These are phyloP conservation scores for Zonitis immaculata DNA, from an alignment of 2,888 invertebrate genomes.

Conservation along the genomic window DNA sequence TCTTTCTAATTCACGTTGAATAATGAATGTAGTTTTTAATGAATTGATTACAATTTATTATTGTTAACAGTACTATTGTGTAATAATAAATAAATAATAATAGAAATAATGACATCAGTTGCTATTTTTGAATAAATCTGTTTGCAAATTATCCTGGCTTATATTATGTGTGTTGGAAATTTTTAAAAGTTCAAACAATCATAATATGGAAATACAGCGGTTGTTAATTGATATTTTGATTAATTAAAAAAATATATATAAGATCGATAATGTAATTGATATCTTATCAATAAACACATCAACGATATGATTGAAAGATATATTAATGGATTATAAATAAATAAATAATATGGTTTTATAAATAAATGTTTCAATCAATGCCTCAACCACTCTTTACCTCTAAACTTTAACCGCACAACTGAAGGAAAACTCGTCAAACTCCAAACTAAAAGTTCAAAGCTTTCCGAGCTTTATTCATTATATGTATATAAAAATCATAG, in stretches of 20 bases:
- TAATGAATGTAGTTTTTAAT: neutral
- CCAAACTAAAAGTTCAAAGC: neutral
- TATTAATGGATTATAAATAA: no score
- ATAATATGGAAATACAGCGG: no score
- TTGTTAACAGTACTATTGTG: neutral
- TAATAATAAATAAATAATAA: neutral
- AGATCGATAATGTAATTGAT: neutral
- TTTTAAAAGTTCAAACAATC: no score
- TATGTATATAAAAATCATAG: no score
- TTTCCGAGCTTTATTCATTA: no score
- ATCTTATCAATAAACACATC: neutral
- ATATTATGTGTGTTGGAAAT: neutral
- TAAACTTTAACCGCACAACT: neutral
- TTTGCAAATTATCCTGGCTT: neutral
- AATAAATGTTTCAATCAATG: no score
- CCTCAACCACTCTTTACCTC: neutral
- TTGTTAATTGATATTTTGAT: neutral
- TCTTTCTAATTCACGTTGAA: no score
- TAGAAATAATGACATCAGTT: neutral
- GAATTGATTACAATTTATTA: neutral
- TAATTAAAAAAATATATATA: neutral
- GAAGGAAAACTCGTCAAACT: neutral
- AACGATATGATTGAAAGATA: neutral
- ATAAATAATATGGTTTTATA: no score
- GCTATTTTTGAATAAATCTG: neutral